Percentiles rank a stretch among this genome's conserved stretches.
Evolutionary conservation across 2,797 vertebrate genomes (phyloP).

Genomic region (Hirundo rustica): DNA sequence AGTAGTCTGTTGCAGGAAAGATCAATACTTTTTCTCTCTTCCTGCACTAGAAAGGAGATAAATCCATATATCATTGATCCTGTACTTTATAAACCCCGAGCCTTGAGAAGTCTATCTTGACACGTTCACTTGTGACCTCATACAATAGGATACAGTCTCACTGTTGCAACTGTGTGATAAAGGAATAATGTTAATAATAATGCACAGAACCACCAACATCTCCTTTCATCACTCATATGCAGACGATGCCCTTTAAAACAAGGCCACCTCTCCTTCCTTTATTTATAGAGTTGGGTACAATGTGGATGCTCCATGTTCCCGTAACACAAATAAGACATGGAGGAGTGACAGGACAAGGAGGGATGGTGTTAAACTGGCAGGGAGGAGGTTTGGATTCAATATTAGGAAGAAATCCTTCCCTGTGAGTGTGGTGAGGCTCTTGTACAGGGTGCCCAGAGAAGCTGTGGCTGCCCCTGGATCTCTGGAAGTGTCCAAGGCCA

Average conservation of each 20-base stretch:
- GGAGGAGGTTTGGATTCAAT: neutral
- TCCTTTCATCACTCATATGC: neutral
- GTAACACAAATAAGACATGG: neutral
- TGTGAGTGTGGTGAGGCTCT: accelerated
- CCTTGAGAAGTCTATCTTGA: neutral
- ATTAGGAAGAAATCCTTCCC: neutral
- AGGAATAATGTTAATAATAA: neutral
- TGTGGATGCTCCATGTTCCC: neutral
- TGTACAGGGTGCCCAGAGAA: neutral
- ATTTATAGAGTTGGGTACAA: neutral
- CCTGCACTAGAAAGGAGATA: neutral
- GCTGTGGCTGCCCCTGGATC: neutral
- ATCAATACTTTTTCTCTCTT: neutral
- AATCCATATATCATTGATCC: neutral
- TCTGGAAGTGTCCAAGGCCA: neutral
- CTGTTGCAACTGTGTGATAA: neutral
- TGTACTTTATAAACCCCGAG: neutral
- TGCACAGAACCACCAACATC: neutral
- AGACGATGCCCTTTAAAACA: neutral
- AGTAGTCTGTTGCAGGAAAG: neutral
- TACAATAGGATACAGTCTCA: neutral
- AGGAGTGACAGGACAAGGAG: neutral
- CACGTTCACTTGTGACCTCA: neutral
- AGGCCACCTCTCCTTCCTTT: neutral
- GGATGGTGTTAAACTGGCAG: neutral